phyloP scores from a whole-genome alignment of 30 jellyfish, hydroid and myxozoan genomes.

The Chironex yamaguchii region DNA sequence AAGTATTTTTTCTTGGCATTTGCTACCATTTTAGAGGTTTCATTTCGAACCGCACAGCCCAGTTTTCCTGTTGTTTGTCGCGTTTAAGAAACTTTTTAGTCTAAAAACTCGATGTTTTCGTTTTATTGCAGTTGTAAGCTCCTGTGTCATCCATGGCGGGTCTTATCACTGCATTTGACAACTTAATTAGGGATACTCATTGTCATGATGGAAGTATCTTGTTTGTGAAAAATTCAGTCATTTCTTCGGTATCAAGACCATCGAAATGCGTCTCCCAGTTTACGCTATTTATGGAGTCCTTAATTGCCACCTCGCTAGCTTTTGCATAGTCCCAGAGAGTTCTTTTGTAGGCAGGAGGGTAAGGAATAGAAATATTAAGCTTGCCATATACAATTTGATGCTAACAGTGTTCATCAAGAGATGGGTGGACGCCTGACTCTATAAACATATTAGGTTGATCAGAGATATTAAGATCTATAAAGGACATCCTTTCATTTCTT shows the following conservation, averaged over 20 bases:
- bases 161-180: conserved; percentile 58
- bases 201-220: conserved; percentile 8
- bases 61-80: conserved; percentile 49
- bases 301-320: not conserved
- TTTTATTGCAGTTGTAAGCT: conserved; percentile 55
- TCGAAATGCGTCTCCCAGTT: too few relatives aligned
- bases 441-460: conserved; percentile 60
- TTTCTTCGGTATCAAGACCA: too few relatives aligned
- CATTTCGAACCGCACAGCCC: conserved; percentile 35
- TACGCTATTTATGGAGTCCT: too few relatives aligned
- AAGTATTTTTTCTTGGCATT: conserved; percentile 36
- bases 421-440: conserved; percentile 64
- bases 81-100: conserved; percentile 48
- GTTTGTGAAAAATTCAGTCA: conserved; percentile 24
- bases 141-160: conserved; percentile 70
- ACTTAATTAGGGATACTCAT: conserved; percentile 44
- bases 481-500: conserved; percentile 43
- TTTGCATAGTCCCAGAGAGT: conserved; percentile 46
- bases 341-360: conserved; percentile 39
- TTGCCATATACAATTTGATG: conserved; percentile 61
- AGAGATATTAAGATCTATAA: conserved; percentile 52
- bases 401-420: conserved; percentile 63
- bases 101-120: conserved; percentile 48
- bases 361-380: conserved; percentile 1
- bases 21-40: conserved; percentile 24